A percentile compares a stretch with the other conserved stretches of the same genome.
phyloP scores from a whole-genome alignment of 1,140 invertebrate genomes.

The Polypedilum vanderplanki region DNA sequence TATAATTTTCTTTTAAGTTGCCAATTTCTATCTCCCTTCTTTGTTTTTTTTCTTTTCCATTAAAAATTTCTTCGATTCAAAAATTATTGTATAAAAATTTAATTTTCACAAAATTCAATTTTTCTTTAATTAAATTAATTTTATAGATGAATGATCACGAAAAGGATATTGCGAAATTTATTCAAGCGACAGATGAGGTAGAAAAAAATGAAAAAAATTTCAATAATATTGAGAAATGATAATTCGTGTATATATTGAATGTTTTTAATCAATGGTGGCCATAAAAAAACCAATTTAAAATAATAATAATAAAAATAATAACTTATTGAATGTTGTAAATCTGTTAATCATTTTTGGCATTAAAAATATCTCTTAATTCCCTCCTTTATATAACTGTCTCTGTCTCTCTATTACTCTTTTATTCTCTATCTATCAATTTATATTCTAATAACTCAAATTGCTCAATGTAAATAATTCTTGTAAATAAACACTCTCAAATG shows the following conservation, averaged over 20 bases:
- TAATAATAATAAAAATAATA: slow-evolving; percentile 2
- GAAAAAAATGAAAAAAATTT: slow-evolving; percentile 32
- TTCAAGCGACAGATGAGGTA: slow-evolving; percentile 47
- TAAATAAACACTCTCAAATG: neutral
- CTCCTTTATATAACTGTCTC: neutral
- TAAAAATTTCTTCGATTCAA: too few relatives aligned
- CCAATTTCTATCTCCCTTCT: neutral
- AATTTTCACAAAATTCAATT: slow-evolving; percentile 31
- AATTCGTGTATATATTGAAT: slow-evolving; percentile 5
- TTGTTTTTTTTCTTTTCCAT: too few relatives aligned
- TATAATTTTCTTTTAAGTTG: neutral
- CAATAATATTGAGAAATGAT: slow-evolving; percentile 3
- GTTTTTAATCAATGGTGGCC: neutral
- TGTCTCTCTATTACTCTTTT: slow-evolving; percentile 1
- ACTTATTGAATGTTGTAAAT: neutral
- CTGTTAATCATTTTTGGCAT: slow-evolving; percentile 1
- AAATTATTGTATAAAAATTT: slow-evolving; percentile 31
- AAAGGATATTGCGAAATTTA: slow-evolving; percentile 45
- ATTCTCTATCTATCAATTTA: neutral
- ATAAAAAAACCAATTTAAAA: neutral
- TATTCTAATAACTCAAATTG: neutral
- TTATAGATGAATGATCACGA: slow-evolving; percentile 45
- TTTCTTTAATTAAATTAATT: slow-evolving; percentile 37
- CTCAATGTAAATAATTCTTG: slow-evolving; percentile 6
- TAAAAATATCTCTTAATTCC: neutral